A percentile compares a stretch with the other conserved stretches of the same genome.
Evolutionary conservation across 1,140 invertebrate genomes (phyloP).

Genomic region (Calephelis nemesis): DNA sequence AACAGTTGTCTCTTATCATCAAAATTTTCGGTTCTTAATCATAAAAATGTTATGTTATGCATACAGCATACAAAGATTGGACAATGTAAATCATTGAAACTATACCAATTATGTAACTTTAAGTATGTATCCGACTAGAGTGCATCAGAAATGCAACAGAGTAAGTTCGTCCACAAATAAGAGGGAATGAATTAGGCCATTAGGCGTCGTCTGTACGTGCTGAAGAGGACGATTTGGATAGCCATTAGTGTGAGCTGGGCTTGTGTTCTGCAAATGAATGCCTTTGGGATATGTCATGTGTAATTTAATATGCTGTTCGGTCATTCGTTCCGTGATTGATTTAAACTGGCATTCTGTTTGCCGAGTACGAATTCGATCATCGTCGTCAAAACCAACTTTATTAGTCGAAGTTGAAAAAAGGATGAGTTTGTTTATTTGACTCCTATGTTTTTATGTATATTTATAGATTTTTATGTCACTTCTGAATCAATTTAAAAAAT

Average conservation of each 20-base stretch:
- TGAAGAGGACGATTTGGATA: conserved; percentile 11
- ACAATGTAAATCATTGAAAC: not conserved
- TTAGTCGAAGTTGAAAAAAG: no score
- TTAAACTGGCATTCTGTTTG: not conserved
- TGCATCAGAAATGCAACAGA: conserved; percentile 13
- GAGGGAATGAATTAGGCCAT: conserved; percentile 15
- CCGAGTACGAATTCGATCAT: no score
- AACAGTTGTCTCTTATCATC: no score
- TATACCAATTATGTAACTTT: not conserved
- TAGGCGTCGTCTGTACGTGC: conserved; percentile 12
- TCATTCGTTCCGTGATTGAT: not conserved
- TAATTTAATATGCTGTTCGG: not conserved
- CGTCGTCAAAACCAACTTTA: no score
- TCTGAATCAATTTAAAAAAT: no score
- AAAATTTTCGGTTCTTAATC: no score
- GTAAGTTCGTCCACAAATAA: conserved; percentile 14
- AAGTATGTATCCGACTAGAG: not conserved
- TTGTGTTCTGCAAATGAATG: conserved; percentile 7
- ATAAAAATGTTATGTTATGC: no score
- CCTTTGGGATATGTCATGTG: conserved; percentile 5
- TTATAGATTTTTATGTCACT: no score
- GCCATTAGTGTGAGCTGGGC: conserved; percentile 1
- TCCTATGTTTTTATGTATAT: no score
- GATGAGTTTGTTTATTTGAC: no score
- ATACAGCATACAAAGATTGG: no score